Evolutionary conservation across 2,888 invertebrate species (phyloP).

Genomic region (Dioctria rufipes): DNA sequence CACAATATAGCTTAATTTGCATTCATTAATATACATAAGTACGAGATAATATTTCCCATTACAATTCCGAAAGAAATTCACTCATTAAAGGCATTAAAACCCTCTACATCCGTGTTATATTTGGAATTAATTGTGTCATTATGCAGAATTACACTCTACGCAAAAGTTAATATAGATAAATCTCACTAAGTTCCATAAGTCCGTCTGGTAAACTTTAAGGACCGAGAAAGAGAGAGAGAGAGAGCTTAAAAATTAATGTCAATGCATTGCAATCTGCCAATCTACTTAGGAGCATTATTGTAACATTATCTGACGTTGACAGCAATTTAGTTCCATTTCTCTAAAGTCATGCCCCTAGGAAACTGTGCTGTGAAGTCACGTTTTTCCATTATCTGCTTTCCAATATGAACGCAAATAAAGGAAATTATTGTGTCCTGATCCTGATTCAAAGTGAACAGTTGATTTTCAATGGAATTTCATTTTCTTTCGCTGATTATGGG

Average conservation of each 20-base stretch:
- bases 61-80: not conserved
- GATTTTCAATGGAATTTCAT: constrained; percentile 26
- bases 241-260: not conserved
- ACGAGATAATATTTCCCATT: constrained; percentile 5
- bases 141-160: too few relatives aligned
- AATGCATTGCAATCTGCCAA: constrained; percentile 4
- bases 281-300: constrained; percentile 9
- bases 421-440: constrained; percentile 20
- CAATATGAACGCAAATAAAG: constrained; percentile 24
- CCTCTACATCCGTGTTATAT: not conserved
- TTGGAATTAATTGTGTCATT: not conserved
- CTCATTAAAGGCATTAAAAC: too few relatives aligned
- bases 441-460: not conserved
- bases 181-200: too few relatives aligned
- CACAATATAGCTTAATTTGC: constrained; percentile 6
- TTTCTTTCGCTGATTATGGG: constrained; percentile 16
- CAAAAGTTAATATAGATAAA: too few relatives aligned
- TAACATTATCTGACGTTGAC: constrained; percentile 24
- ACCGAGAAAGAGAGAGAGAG: not conserved
- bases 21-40: constrained; percentile 17
- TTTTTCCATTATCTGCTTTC: constrained; percentile 27
- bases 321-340: constrained; percentile 15
- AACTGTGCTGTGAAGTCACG: constrained; percentile 8
- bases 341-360: not conserved
- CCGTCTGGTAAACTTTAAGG: not conserved